Percentiles rank a stretch among this genome's conserved stretches.
phyloP scores from a whole-genome alignment of 2,113 vertebrate genomes.

The Apodemus speciosus region DNA sequence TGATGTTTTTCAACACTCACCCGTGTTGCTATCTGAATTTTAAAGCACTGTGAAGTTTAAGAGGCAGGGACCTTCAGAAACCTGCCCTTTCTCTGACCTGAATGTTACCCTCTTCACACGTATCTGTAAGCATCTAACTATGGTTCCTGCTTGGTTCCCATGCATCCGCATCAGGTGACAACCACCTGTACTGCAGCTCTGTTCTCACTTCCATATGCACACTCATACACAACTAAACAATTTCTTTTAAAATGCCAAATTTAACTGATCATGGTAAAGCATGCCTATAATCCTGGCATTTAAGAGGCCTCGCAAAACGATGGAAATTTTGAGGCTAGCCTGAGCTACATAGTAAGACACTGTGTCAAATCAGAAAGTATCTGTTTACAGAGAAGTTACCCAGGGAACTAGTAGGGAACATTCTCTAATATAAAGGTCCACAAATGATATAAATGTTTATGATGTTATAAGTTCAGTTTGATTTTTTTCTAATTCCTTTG shows the following conservation, averaged over 20 bases:
- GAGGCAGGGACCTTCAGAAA: conserved; percentile 21
- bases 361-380: not conserved
- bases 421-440: not conserved
- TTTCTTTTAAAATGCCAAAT: not conserved
- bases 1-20: not conserved
- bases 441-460: not conserved
- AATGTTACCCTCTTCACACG: not conserved
- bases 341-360: not conserved
- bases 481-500: conserved; percentile 1
- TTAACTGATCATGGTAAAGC: not conserved
- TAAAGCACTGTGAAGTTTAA: conserved; percentile 29
- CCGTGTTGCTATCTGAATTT: not conserved
- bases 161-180: too few relatives aligned
- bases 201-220: not conserved
- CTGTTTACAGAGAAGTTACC: not conserved
- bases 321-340: not conserved
- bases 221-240: not conserved
- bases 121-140: not conserved
- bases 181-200: not conserved
- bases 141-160: not conserved
- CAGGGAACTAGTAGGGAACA: not conserved
- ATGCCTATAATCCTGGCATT: not conserved
- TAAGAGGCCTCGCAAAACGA: not conserved
- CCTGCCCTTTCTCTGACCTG: not conserved
- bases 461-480: not conserved